These are phyloP conservation scores for Perdita meconis DNA, from an alignment of 2,888 invertebrate species.

Conservation along the genomic window DNA sequence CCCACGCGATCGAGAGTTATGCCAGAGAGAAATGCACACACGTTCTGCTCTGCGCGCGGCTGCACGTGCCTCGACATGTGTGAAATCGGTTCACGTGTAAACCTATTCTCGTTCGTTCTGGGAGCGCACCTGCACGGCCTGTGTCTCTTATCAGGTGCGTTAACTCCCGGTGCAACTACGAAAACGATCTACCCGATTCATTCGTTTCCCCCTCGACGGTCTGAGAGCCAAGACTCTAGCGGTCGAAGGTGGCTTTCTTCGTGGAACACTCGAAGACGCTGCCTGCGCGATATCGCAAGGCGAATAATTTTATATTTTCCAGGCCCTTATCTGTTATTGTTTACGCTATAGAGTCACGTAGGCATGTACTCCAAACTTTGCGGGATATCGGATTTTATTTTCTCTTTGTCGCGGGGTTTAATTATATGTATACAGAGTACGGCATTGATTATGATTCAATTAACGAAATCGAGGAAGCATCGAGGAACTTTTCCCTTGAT, in stretches of 20 bases:
- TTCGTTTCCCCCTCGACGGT: not conserved
- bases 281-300: not conserved
- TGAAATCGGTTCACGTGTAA: slow-evolving; percentile 69
- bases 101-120: slow-evolving; percentile 47
- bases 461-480: not conserved
- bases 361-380: slow-evolving; percentile 40
- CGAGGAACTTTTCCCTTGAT: not conserved
- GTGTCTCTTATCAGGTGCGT: slow-evolving; percentile 61
- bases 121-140: slow-evolving; percentile 65
- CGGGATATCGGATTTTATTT: not conserved
- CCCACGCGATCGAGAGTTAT: slow-evolving; percentile 67
- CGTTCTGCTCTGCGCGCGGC: slow-evolving; percentile 24
- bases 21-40: slow-evolving; percentile 49
- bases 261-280: no score
- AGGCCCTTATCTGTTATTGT: slow-evolving; percentile 15
- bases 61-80: slow-evolving; percentile 65
- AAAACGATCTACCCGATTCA: not conserved
- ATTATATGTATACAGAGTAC: not conserved
- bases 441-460: not conserved
- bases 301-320: slow-evolving; percentile 8
- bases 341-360: not conserved
- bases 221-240: not conserved
- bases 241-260: no score
- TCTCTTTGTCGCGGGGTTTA: not conserved
- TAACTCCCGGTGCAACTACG: slow-evolving; percentile 25